Evolutionary conservation across 2,113 vertebrate species (phyloP).

Genomic region (Hemicordylus capensis): DNA sequence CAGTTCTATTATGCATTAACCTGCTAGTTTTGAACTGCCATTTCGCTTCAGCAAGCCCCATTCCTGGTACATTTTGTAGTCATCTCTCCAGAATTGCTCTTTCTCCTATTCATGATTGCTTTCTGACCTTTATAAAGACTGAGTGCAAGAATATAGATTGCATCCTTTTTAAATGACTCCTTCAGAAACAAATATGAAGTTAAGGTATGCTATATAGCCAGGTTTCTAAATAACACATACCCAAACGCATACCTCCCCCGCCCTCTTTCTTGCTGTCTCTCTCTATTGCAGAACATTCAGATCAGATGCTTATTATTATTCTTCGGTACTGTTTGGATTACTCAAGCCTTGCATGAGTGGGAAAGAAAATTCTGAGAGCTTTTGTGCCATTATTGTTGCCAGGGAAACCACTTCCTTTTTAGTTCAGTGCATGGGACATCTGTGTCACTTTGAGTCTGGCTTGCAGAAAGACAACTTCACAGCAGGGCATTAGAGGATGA

Average conservation of each 20-base stretch:
- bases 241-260: background rate
- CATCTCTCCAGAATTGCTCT: background rate
- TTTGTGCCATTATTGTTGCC: conserved; percentile 74
- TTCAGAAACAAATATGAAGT: background rate
- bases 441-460: conserved; percentile 57
- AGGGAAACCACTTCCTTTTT: conserved; percentile 72
- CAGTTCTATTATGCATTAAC: conserved; percentile 44
- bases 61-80: background rate
- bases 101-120: too few relatives aligned
- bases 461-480: conserved; percentile 50
- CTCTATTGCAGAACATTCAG: conserved; percentile 49
- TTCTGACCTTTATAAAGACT: background rate
- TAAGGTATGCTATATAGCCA: background rate
- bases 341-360: conserved; percentile 53
- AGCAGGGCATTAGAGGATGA: conserved; percentile 31
- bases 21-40: conserved; percentile 55
- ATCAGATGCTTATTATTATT: conserved; percentile 66
- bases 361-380: conserved; percentile 65
- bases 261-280: conserved; percentile 46
- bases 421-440: conserved; percentile 63
- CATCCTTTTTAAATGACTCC: background rate
- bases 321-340: conserved; percentile 63
- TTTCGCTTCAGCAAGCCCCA: background rate
- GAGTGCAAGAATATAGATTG: background rate
- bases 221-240: background rate